Evolutionary conservation across 2,888 invertebrate genomes (phyloP).

Genomic region (Caenorhabditis sulstoni): DNA sequence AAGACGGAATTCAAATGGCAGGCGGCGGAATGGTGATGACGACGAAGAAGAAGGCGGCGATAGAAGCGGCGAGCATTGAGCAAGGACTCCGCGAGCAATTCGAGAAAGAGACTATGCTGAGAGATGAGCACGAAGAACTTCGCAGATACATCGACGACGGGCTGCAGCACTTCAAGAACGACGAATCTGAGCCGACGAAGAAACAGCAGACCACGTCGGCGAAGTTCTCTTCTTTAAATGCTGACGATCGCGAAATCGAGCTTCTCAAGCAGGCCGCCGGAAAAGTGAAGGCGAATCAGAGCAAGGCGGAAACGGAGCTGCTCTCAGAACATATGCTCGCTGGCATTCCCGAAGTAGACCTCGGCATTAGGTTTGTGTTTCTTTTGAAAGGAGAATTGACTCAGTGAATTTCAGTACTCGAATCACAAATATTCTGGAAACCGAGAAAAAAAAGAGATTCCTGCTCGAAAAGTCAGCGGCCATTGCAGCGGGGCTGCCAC

Average conservation of each 20-base stretch:
- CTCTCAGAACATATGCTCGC: conserved; percentile 99
- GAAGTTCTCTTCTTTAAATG: conserved; percentile 46
- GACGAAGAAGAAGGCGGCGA: conserved; percentile 71
- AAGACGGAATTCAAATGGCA: conserved; percentile 66
- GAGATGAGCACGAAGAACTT: conserved; percentile 79
- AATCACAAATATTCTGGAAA: conserved; percentile 98
- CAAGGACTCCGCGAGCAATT: conserved; percentile 78
- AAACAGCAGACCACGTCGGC: not conserved
- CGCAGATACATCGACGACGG: conserved; percentile 74
- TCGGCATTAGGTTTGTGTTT: conserved; percentile 91
- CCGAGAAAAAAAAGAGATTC: conserved; percentile 96
- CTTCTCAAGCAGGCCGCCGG: conserved; percentile 51
- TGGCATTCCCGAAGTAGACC: conserved; percentile 98
- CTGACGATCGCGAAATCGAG: conserved; percentile 47
- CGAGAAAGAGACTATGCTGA: conserved; percentile 77
- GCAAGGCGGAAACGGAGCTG: conserved; percentile 96
- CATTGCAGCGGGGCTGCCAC: conserved; percentile 47
- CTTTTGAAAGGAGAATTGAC: not conserved
- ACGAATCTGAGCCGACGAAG: not conserved
- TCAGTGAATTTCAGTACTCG: conserved; percentile 87
- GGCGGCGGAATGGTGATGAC: conserved; percentile 75
- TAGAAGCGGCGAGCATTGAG: conserved; percentile 77
- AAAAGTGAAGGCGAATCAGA: conserved; percentile 83
- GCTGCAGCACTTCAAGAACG: conserved; percentile 21
- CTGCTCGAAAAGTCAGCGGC: conserved; percentile 84